These are phyloP conservation scores for Syrphus vitripennis DNA, from an alignment of 2,888 invertebrate genomes.

Conservation along the genomic window DNA sequence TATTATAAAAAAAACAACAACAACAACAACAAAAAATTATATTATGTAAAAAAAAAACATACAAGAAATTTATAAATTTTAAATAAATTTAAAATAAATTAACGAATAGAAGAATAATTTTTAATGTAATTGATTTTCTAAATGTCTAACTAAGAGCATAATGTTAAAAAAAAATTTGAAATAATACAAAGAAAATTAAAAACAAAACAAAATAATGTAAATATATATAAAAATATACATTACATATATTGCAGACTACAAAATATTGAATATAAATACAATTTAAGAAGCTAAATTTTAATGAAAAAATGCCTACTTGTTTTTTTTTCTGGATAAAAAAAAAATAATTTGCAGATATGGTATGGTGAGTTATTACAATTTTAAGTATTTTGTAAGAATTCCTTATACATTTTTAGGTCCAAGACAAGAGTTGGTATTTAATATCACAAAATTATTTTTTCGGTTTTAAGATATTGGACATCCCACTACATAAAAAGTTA, in stretches of 20 bases:
- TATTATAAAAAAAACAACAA: not conserved
- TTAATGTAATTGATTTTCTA: conserved; percentile 70
- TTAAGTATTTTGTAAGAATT: too few relatives aligned
- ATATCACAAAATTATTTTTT: too few relatives aligned
- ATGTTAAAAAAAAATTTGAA: conserved; percentile 46
- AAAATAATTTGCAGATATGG: not conserved
- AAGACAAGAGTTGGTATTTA: too few relatives aligned
- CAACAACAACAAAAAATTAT: conserved; percentile 17
- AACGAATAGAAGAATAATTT: conserved; percentile 25
- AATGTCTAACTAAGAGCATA: conserved; percentile 65
- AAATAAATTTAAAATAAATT: conserved; percentile 25
- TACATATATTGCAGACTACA: conserved; percentile 44
- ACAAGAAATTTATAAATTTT: conserved; percentile 39
- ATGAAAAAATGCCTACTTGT: not conserved
- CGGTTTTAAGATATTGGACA: too few relatives aligned
- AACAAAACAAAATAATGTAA: conserved; percentile 28
- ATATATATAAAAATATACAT: conserved; percentile 24
- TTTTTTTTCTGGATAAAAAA: not conserved
- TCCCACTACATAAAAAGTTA: too few relatives aligned
- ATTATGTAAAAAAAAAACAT: conserved; percentile 35
- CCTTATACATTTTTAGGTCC: too few relatives aligned
- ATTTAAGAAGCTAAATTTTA: conserved; percentile 57
- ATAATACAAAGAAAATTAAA: not conserved
- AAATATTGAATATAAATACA: conserved; percentile 63
- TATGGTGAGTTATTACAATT: not conserved